These are phyloP conservation scores for Eledona agricola DNA, from an alignment of 2,888 invertebrate genomes.

Conservation along the genomic window DNA sequence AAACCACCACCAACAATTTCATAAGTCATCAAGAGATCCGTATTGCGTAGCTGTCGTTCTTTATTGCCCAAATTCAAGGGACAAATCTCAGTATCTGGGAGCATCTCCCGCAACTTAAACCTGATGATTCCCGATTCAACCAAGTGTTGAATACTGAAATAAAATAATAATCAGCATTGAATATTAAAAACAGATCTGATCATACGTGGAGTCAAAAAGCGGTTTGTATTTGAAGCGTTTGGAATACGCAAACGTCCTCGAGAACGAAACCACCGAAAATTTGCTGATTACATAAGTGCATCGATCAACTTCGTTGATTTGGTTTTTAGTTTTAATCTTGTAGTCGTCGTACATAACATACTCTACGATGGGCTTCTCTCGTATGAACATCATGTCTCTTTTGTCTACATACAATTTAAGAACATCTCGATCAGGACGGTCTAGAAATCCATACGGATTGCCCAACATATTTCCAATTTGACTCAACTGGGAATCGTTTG, in stretches of 20 bases:
- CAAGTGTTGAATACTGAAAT: conserved; percentile 71
- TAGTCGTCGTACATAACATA: conserved; percentile 78
- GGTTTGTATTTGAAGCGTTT: conserved; percentile 67
- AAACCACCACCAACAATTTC: conserved; percentile 78
- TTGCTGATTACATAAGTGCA: conserved; percentile 83
- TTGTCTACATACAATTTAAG: conserved; percentile 62
- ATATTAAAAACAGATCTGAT: conserved; percentile 49
- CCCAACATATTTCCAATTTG: conserved; percentile 16
- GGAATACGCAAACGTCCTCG: conserved; percentile 78
- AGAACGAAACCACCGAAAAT: conserved; percentile 70
- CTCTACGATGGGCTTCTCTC: conserved; percentile 76
- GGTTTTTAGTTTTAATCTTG: conserved; percentile 67
- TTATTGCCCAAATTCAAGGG: conserved; percentile 82
- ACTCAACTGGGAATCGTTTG: conserved; percentile 2
- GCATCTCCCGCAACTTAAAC: conserved; percentile 68
- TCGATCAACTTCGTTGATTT: conserved; percentile 66
- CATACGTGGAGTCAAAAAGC: conserved; percentile 77
- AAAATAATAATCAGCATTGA: too few relatives aligned
- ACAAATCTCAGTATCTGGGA: conserved; percentile 82
- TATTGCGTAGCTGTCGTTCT: conserved; percentile 78
- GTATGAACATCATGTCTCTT: conserved; percentile 69
- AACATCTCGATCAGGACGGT: conserved; percentile 57
- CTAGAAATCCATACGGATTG: background rate
- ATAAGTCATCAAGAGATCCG: conserved; percentile 83
- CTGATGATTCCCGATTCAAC: conserved; percentile 81